These are phyloP conservation scores for Coregonus sp. DNA, from an alignment of 2,797 vertebrate species.

Conservation along the genomic window DNA sequence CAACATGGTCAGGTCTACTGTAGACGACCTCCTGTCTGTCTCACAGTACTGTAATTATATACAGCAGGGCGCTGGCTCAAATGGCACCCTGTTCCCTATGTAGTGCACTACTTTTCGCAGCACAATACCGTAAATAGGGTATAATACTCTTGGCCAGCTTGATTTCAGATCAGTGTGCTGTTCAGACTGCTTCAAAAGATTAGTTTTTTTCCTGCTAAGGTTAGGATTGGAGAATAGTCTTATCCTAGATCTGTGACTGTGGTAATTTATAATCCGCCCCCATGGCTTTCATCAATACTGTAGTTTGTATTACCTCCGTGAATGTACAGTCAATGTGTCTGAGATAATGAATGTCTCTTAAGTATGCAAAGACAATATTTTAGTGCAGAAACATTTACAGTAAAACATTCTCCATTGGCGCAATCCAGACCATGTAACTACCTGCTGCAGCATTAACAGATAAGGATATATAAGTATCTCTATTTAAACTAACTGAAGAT, in stretches of 20 bases:
- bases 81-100: background rate
- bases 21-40: slow-evolving; percentile 11
- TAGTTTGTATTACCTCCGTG: slow-evolving; percentile 61
- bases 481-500: slow-evolving; percentile 18
- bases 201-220: background rate
- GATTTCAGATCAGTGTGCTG: slow-evolving; percentile 22
- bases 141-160: slow-evolving; percentile 22
- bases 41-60: slow-evolving; percentile 45
- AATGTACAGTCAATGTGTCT: slow-evolving; percentile 28
- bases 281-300: slow-evolving; percentile 28
- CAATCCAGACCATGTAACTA: slow-evolving; percentile 8
- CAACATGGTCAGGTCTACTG: slow-evolving; percentile 39
- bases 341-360: slow-evolving; percentile 23
- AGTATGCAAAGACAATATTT: slow-evolving; percentile 28
- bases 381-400: slow-evolving; percentile 3
- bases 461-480: slow-evolving; percentile 7
- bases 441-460: slow-evolving; percentile 24
- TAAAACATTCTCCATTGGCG: slow-evolving; percentile 40
- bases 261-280: background rate
- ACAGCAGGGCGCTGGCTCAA: slow-evolving; percentile 12
- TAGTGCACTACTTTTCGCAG: background rate
- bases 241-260: too few relatives aligned
- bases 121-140: background rate
- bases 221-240: background rate
- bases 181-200: background rate